phyloP scores from a whole-genome alignment of 2,888 invertebrate species.

The Zygaena filipendulae region DNA sequence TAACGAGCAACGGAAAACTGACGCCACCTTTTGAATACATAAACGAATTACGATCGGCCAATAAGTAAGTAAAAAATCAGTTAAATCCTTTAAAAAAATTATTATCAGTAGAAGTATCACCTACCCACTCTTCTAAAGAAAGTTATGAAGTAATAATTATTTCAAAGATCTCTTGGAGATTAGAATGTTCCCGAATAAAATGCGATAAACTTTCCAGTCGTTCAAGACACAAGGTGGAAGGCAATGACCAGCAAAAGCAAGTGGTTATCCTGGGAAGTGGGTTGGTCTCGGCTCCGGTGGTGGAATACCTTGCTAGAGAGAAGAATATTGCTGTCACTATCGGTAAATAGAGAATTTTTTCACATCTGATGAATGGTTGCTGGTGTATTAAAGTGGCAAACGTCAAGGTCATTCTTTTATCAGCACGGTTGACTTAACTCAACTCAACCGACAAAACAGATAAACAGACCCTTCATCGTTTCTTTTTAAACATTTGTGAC shows the following conservation, averaged over 20 bases:
- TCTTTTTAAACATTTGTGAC: too few relatives aligned
- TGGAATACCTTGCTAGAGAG: conserved; percentile 92
- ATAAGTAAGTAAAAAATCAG: conserved; percentile 71
- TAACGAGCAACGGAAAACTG: conserved; percentile 93
- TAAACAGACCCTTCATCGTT: too few relatives aligned
- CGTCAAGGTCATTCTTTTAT: too few relatives aligned
- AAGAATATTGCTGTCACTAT: conserved; percentile 84
- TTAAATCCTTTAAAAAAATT: conserved; percentile 8
- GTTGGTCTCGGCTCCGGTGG: conserved; percentile 91
- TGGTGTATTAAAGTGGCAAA: background rate
- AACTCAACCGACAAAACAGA: too few relatives aligned
- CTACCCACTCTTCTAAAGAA: too few relatives aligned
- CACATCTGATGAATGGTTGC: background rate
- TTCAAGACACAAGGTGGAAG: conserved; percentile 79
- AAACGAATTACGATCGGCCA: conserved; percentile 81
- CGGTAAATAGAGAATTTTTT: conserved; percentile 47
- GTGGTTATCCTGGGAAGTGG: conserved; percentile 96
- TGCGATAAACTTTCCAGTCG: conserved; percentile 49
- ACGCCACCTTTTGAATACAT: conserved; percentile 97
- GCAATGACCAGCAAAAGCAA: conserved; percentile 72
- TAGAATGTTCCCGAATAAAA: background rate
- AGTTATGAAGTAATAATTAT: too few relatives aligned
- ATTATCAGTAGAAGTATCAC: too few relatives aligned
- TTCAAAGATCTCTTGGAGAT: too few relatives aligned
- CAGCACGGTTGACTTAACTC: too few relatives aligned